These are phyloP conservation scores for Ispidina lecontei DNA, from an alignment of 2,797 vertebrate species.

Conservation along the genomic window DNA sequence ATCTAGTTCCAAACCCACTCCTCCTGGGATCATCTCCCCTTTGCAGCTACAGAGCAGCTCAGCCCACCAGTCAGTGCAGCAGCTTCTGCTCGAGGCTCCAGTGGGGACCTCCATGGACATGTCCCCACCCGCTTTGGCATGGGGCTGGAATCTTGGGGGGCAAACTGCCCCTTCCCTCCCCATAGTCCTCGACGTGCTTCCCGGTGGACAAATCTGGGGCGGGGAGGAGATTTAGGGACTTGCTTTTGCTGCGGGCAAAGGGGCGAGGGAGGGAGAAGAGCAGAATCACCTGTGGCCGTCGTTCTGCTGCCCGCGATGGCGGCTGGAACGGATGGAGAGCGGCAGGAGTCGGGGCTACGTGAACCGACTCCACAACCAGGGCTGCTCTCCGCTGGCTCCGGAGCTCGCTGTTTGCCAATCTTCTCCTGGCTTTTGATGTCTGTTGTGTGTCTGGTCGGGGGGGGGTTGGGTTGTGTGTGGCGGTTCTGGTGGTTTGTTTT, in stretches of 20 bases:
- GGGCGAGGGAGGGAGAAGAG: not conserved
- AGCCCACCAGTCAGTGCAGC: not conserved
- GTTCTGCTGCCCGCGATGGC: constrained; percentile 42
- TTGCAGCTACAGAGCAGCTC: not conserved
- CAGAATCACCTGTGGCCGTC: constrained; percentile 62
- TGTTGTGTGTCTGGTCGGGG: constrained; percentile 64
- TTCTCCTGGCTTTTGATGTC: constrained; percentile 66
- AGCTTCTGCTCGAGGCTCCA: not conserved
- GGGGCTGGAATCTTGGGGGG: not conserved
- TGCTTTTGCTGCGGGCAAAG: not conserved
- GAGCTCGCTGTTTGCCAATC: constrained; percentile 66
- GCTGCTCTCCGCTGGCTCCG: constrained; percentile 53
- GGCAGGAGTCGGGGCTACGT: constrained; percentile 62
- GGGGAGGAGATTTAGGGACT: not conserved
- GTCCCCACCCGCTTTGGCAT: not conserved
- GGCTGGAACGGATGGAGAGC: constrained; percentile 51
- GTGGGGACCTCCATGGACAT: not conserved
- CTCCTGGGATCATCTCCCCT: accelerated
- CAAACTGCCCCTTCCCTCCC: not conserved
- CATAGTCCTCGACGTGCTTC: accelerated
- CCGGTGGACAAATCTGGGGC: not conserved
- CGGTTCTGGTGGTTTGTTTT: too few relatives aligned
- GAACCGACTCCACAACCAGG: constrained; percentile 64
- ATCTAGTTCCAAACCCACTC: not conserved
- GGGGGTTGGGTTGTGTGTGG: not conserved